Evolutionary conservation across 2,113 vertebrate species (phyloP), one percentile per base, ranked within the genome.

Genomic region (Hippocampus comes): DNA sequence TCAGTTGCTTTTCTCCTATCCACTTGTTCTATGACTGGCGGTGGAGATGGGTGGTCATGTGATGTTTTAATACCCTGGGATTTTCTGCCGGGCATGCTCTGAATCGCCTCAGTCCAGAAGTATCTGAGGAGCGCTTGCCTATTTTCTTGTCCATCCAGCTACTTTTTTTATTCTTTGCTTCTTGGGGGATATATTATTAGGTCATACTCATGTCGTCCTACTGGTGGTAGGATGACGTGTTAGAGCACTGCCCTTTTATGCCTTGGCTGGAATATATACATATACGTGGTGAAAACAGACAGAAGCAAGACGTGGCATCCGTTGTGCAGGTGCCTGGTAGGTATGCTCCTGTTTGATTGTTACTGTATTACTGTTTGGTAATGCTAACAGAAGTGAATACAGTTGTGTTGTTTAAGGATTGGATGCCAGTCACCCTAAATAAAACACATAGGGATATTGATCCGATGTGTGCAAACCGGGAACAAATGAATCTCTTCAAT

Each of bases 71-170:
- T 91, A 79, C 86, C 81, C 83, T 42, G 86, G 84, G 88, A 90
- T 92, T 90, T 92, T 84, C 84, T 78, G 67, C 68, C 71, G 73
- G 84, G 77, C 87, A 89, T 89, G 84, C 88, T 86, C 88, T 38
- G 75, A 23, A n/a, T 74, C 70, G 64, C 57, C 70, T 81, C 80
- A 79, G 60, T 84, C 81, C 68, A 71, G 82, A 68, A 67, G 68
- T 79, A 63, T 51, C 76, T 78, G 67, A 78, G 72, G 38, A 74
- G 77, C 77, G 78, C 75, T 82, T 83, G 79, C 75, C 61, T 89
- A 63, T 88, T 89, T 38, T 80, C 87, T 90, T 80, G 86, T 67
- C 74, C 78, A 86, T 88, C 68, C 72, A 66, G 64, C 56, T 25
- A 25, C 48, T 46, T 46, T 25, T 20, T 1, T 63, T 42, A 20